Percentiles rank a stretch among this genome's conserved stretches.
Conservation (phyloP, 2,888 invertebrate genomes). For the Apantesis nais region DNA sequence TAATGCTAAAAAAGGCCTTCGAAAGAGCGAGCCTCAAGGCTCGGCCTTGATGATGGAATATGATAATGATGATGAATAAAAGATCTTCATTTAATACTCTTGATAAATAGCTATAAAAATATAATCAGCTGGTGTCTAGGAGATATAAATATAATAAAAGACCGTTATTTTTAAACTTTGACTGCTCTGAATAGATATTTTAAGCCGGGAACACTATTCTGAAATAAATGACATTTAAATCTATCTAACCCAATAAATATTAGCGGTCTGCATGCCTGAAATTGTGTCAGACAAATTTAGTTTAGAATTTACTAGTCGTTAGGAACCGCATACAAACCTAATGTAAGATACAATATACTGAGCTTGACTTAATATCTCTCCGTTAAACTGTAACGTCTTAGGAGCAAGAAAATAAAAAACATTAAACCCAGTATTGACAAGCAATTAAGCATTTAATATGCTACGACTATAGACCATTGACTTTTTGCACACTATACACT, state of each 20-base stretch:
- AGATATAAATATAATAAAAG: neutral
- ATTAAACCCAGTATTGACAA: too few relatives aligned
- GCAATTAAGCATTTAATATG: too few relatives aligned
- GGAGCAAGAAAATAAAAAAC: too few relatives aligned
- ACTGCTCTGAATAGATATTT: slow-evolving; percentile 14
- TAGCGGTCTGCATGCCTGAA: neutral
- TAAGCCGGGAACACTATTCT: neutral
- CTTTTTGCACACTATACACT: too few relatives aligned
- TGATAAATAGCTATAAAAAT: neutral
- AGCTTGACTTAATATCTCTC: too few relatives aligned
- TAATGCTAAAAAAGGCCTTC: too few relatives aligned
- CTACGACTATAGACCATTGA: too few relatives aligned
- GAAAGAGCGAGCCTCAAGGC: too few relatives aligned
- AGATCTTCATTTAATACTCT: neutral
- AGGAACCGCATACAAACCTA: neutral
- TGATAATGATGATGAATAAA: too few relatives aligned
- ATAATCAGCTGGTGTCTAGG: neutral
- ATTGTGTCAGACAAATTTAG: neutral
- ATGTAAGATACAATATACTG: neutral
- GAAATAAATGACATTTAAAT: slow-evolving; percentile 23
- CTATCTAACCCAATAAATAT: slow-evolving; percentile 10
- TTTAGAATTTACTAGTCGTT: neutral
- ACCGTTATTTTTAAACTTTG: neutral
- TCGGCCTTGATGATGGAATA: too few relatives aligned
- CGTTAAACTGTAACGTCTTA: too few relatives aligned